Evolutionary conservation across 2,888 invertebrate species (phyloP), one percentile per base, ranked within the genome.

Genomic region (Sesia apiformis): DNA sequence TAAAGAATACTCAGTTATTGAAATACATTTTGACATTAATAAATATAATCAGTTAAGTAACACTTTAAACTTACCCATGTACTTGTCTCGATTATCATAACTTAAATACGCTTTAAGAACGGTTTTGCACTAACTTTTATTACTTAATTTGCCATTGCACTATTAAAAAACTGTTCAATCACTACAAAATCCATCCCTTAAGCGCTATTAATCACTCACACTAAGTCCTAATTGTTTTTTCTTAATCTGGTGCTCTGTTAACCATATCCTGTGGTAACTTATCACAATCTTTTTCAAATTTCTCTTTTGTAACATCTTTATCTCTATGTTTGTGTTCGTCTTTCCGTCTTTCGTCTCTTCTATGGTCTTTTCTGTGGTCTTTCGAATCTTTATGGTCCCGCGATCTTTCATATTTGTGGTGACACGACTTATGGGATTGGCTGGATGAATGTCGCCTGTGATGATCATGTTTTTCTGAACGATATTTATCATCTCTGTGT

Each of bases 241-340:
- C n/a, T 70, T 86, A 86, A 71, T 86, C 86, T 0, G 86, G 86
- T 51, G 86, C 78, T 52, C 80, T 75, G 51, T 84, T 80, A 2
- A 78, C 73, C 49, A 76, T 71, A 7, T 69, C 67, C 42, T 73
- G 72, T 55, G 78, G 74, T 70, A 80, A 70, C 69, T 81, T 81
- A 5, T 66, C 71, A 59, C 70, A 62, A 51, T 72, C 73, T 3
- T 56, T 55, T 6, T 59, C 55, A 52, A 41, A 5, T 52, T 5
- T 52, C 60, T 57, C 38, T 50, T 39, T 71, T 56, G 42, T 53
- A 49, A 55, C 57, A 42, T 50, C 60, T 54, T 54, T 60, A 39
- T 63, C 67, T 53, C 38, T 73, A 55, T 77, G 72, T 53, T 74
- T 81, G 41, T 80, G 64, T 6, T 73, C 74, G 41, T 58, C 58